Evolutionary conservation across 2,797 vertebrate species (phyloP).

Genomic region (Ateles fusciceps): DNA sequence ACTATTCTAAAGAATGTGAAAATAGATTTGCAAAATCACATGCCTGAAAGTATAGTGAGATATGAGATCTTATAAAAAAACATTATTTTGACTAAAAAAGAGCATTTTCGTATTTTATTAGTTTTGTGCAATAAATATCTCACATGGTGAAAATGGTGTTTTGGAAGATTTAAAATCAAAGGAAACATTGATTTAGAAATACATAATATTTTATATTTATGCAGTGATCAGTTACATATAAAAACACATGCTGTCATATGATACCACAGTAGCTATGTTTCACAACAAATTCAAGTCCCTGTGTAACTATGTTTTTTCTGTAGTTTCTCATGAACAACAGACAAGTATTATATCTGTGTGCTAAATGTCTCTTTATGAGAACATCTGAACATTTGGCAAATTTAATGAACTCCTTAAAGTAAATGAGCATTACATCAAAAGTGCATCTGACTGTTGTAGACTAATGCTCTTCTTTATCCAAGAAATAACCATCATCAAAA

Average conservation of each 20-base stretch:
- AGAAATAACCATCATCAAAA: slow-evolving; percentile 79
- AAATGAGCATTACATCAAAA: slow-evolving; percentile 67
- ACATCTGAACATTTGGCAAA: slow-evolving; percentile 35
- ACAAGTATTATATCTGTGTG: slow-evolving; percentile 29
- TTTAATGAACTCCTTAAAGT: slow-evolving; percentile 60
- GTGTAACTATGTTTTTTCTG: background rate
- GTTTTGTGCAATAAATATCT: background rate
- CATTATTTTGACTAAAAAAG: background rate
- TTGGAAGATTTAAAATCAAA: background rate
- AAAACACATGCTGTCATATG: background rate
- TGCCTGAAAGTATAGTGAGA: background rate
- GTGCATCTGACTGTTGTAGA: slow-evolving; percentile 48
- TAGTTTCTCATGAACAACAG: background rate
- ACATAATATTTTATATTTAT: background rate
- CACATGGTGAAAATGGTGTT: background rate
- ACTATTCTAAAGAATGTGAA: background rate
- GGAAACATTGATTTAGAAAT: background rate
- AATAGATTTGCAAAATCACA: background rate
- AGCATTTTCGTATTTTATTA: background rate
- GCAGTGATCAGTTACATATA: background rate
- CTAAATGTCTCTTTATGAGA: slow-evolving; percentile 46
- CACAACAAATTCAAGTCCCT: background rate
- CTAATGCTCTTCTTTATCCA: slow-evolving; percentile 51
- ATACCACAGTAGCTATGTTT: background rate
- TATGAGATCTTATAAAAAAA: background rate